phyloP scores from a whole-genome alignment of 2,113 vertebrate genomes.

The Lutjanus erythropterus region DNA sequence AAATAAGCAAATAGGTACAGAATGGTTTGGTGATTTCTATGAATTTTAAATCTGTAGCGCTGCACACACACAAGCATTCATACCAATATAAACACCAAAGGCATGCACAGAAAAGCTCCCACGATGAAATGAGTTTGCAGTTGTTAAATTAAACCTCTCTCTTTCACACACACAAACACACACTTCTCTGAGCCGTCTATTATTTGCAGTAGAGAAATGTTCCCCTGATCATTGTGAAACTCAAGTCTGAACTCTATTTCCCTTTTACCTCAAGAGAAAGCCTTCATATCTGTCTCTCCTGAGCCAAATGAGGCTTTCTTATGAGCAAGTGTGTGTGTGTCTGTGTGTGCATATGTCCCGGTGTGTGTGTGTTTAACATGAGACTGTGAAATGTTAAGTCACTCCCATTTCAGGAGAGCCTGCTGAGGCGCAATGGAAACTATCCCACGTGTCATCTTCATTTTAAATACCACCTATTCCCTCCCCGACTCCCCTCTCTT shows the following conservation, averaged over 20 bases:
- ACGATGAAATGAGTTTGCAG: constrained; percentile 40
- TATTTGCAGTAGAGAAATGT: constrained; percentile 51
- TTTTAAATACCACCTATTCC: constrained; percentile 71
- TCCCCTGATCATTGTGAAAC: constrained; percentile 60
- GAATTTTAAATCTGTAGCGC: constrained; percentile 72
- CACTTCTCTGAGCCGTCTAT: constrained; percentile 4
- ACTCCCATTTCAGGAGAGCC: constrained; percentile 63
- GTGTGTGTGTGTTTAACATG: constrained; percentile 40
- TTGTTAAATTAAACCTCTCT: constrained; percentile 53
- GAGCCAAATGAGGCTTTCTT: constrained; percentile 49
- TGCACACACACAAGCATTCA: constrained; percentile 9
- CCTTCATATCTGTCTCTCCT: constrained; percentile 49
- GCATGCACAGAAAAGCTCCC: constrained; percentile 14
- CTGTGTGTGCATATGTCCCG: constrained; percentile 18
- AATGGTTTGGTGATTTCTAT: constrained; percentile 71
- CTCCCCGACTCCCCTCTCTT: constrained; percentile 50
- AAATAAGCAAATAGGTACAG: constrained; percentile 73
- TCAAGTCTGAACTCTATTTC: constrained; percentile 55
- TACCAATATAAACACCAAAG: constrained; percentile 29
- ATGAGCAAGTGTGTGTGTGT: constrained; percentile 27
- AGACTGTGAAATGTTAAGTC: constrained; percentile 69
- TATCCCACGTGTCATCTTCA: constrained; percentile 70
- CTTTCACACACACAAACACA: background rate
- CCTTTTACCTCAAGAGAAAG: constrained; percentile 53
- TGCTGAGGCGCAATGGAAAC: constrained; percentile 55